Percentiles rank a stretch among this genome's conserved stretches.
Evolutionary conservation across 2,113 vertebrate species (phyloP).

Genomic region (Cisticola juncidis): DNA sequence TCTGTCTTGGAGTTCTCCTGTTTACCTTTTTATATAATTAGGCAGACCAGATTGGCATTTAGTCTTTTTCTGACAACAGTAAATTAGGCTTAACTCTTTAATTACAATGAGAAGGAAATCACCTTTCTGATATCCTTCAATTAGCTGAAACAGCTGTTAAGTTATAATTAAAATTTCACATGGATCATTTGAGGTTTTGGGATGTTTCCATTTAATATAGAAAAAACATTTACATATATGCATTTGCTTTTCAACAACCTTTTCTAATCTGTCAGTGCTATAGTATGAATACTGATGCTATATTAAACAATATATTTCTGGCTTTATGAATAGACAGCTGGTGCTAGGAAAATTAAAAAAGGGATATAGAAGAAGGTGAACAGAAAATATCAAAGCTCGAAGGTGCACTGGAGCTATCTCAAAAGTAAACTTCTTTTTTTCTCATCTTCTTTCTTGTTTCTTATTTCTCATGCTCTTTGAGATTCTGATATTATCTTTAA

Average conservation of each 20-base stretch:
- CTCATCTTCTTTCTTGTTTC: neutral
- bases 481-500: neutral
- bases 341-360: constrained; percentile 51
- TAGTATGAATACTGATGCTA: constrained; percentile 59
- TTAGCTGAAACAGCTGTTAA: constrained; percentile 82
- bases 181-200: constrained; percentile 81
- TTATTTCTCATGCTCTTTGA: neutral
- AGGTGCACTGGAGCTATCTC: constrained; percentile 25
- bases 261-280: constrained; percentile 62
- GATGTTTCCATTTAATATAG: constrained; percentile 79
- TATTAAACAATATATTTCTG: constrained; percentile 57
- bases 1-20: constrained; percentile 51
- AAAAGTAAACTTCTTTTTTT: constrained; percentile 33
- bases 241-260: constrained; percentile 69
- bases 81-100: constrained; percentile 83
- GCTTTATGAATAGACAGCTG: constrained; percentile 53
- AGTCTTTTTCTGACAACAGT: constrained; percentile 76
- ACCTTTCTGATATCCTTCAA: constrained; percentile 78
- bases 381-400: constrained; percentile 23
- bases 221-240: constrained; percentile 76
- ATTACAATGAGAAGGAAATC: constrained; percentile 79
- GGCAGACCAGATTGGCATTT: constrained; percentile 74
- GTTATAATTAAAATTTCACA: constrained; percentile 83
- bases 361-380: constrained; percentile 16
- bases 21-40: constrained; percentile 75